Evolutionary conservation across 2,888 invertebrate genomes (phyloP).

Genomic region (Hofmannophila pseudospretella): DNA sequence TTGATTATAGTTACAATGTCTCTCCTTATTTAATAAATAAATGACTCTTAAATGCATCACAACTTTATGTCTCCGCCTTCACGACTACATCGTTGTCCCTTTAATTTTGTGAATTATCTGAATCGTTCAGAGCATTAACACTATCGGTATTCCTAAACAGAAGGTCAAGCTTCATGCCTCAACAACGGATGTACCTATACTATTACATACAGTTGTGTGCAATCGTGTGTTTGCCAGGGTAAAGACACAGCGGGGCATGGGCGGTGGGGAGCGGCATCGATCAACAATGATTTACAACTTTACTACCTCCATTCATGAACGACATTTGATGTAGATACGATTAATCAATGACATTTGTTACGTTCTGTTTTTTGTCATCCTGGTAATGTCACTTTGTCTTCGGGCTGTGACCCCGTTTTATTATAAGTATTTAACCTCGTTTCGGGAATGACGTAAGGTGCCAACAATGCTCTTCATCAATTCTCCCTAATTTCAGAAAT

Average conservation of each 20-base stretch:
- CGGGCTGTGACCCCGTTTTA: too few species aligned
- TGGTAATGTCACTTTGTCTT: too few species aligned
- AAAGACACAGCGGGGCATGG: slow-evolving; percentile 11
- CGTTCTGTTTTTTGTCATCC: slow-evolving; percentile 26
- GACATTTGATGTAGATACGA: slow-evolving; percentile 25
- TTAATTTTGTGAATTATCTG: too few species aligned
- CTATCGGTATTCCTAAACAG: background rate
- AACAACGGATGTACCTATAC: background rate
- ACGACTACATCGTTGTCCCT: too few species aligned
- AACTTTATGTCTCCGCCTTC: too few species aligned
- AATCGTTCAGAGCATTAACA: background rate
- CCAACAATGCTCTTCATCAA: too few species aligned
- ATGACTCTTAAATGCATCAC: too few species aligned
- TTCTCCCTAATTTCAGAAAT: too few species aligned
- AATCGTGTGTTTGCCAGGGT: slow-evolving; percentile 13
- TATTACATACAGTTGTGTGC: slow-evolving; percentile 7
- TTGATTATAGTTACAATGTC: too few species aligned
- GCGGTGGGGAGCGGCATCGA: slow-evolving; percentile 17
- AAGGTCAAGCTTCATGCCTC: slow-evolving; percentile 6
- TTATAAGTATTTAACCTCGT: too few species aligned
- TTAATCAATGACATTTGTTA: slow-evolving; percentile 48
- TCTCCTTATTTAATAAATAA: too few species aligned
- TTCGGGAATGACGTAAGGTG: too few species aligned
- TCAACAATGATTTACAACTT: slow-evolving; percentile 44
- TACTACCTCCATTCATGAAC: slow-evolving; percentile 43